Base-by-base conservation (phyloP, 2,113 vertebrate genomes). In the Phaethon lepturus region DNA sequence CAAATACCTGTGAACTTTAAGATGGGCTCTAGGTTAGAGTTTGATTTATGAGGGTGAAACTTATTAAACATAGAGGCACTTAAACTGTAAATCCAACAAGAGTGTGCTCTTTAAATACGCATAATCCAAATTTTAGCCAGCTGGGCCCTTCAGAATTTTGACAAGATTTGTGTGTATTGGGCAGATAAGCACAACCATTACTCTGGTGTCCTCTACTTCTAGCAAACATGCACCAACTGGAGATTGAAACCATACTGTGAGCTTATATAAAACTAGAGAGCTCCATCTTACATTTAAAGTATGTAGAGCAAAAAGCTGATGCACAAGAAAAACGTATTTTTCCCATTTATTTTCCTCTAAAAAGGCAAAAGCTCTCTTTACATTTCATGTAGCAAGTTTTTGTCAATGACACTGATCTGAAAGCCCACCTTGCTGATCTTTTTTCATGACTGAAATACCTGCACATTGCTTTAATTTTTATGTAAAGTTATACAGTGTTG, bases 401-500 rank as follows among this genome's bases (percentile, higher is more conserved):
- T 92, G 18, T 86, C 74, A 93, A 35, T 94, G 83, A 68, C 78
- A 86, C 45, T 97, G 85, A 95, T 95, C 92, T 82, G 86, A 88
- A 97, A 96, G 16, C 64, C 82, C 85, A 82, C 89, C 96, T 97
- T 95, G 33, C 91, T 93, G 82, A 89, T 96, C 87, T 91, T 95
- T 87, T 89, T 78, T 82, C 69, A 19, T 29, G 56, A 73, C 75
- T 94, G 87, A 92, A 97, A 86, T 90, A 88, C 72, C 93, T 97
- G 69, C 63, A 25, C 53, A 44, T 80, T 68, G 71, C 66, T 90
- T 97, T 97, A 93, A 92, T 96, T 97, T 96, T 87, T 93, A 96
- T 96, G 91, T 95, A 96, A 97, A 98, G 93, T 97, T 97, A 95
- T 88, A 97, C 90, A 13, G 38, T 25, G 68, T 90, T 98, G 97